A percentile compares a stretch with the other conserved stretches of the same genome.
Conservation (phyloP, 2,888 invertebrate species). For the Rhingia campestris region DNA sequence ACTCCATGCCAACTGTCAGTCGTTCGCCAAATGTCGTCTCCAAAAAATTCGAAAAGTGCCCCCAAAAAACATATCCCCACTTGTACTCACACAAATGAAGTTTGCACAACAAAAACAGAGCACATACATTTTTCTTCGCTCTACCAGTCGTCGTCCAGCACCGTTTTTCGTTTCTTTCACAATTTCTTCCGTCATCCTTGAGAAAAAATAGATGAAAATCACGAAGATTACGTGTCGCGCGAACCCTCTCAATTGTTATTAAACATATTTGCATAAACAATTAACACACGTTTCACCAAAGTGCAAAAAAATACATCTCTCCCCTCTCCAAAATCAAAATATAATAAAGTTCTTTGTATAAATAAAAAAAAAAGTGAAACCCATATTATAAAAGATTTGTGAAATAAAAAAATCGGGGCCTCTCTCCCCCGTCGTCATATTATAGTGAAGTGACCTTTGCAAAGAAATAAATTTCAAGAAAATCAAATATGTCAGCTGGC, state of each 20-base stretch:
- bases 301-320: neutral
- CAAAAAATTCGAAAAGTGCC: conserved; percentile 23
- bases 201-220: conserved; percentile 34
- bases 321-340: neutral
- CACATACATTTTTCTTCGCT: conserved; percentile 38
- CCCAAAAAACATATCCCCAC: conserved; percentile 15
- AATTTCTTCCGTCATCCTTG: conserved; percentile 55
- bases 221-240: conserved; percentile 62
- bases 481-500: conserved; percentile 34
- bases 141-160: conserved; percentile 51
- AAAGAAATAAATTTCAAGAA: conserved; percentile 10
- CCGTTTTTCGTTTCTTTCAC: conserved; percentile 56
- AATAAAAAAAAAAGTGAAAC: conserved; percentile 8
- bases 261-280: conserved; percentile 59
- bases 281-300: conserved; percentile 27
- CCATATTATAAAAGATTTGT: neutral
- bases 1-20: conserved; percentile 38
- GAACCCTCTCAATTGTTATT: conserved; percentile 49
- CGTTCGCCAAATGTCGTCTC: conserved; percentile 39
- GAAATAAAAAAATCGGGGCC: neutral
- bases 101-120: conserved; percentile 67
- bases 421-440: neutral
- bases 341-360: conserved; percentile 51
- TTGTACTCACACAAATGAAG: conserved; percentile 38
- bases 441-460: conserved; percentile 35